Evolutionary conservation across 1,140 invertebrate genomes (phyloP).

Genomic region (Fopius arisanus): DNA sequence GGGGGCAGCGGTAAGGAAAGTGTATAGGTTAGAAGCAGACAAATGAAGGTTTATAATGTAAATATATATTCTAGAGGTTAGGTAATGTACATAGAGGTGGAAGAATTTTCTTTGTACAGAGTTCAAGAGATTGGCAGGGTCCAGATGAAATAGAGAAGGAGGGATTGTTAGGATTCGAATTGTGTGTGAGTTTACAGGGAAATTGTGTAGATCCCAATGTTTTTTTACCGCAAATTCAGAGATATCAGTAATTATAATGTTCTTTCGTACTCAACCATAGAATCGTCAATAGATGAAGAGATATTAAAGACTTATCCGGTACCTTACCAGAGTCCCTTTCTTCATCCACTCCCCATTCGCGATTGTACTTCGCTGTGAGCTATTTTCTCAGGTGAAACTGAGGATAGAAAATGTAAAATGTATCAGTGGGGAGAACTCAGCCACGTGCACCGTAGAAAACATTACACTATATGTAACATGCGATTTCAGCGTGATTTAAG

Average conservation of each 20-base stretch:
- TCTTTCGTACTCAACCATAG: constrained; percentile 20
- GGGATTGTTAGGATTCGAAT: constrained; percentile 9
- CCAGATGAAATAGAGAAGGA: constrained; percentile 18
- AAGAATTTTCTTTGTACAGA: constrained; percentile 22
- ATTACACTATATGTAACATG: constrained; percentile 24
- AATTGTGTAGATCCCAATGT: neutral
- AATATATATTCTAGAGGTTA: constrained; percentile 13
- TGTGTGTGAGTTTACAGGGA: neutral
- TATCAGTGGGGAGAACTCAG: neutral
- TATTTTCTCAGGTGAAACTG: constrained; percentile 9
- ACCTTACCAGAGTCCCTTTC: neutral
- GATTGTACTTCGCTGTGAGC: neutral
- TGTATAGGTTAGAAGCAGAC: neutral
- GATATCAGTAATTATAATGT: neutral
- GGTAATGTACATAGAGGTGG: constrained; percentile 17
- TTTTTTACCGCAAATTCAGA: neutral
- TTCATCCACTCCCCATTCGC: neutral
- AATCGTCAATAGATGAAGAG: constrained; percentile 11
- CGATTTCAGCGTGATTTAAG: neutral
- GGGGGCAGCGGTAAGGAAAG: neutral
- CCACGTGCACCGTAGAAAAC: constrained; percentile 24
- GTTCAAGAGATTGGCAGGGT: constrained; percentile 15
- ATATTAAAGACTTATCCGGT: neutral
- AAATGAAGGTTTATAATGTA: constrained; percentile 18
- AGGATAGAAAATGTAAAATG: neutral